These are phyloP conservation scores for Trematomus bernacchii DNA, from an alignment of 2,797 vertebrate species.

Conservation along the genomic window DNA sequence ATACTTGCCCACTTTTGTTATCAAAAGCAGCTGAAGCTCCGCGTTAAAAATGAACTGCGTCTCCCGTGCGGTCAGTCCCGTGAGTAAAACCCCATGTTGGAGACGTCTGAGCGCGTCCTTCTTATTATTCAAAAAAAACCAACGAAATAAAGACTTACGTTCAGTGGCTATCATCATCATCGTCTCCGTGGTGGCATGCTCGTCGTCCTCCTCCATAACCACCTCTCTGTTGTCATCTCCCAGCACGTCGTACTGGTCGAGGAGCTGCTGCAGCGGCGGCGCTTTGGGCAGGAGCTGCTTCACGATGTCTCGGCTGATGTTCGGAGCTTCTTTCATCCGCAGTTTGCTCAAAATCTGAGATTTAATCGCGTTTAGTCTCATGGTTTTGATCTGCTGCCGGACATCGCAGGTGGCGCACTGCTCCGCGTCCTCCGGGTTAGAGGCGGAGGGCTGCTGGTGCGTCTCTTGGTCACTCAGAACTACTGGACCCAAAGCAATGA, in stretches of 20 bases:
- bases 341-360: slow-evolving; percentile 98
- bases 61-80: slow-evolving; percentile 6
- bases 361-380: slow-evolving; percentile 97
- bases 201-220: slow-evolving; percentile 94
- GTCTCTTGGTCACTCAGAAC: slow-evolving; percentile 88
- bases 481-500: slow-evolving; percentile 88
- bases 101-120: neutral
- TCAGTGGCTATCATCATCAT: slow-evolving; percentile 96
- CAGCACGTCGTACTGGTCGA: slow-evolving; percentile 98
- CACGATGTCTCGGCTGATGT: slow-evolving; percentile 96
- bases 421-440: slow-evolving; percentile 84
- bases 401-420: slow-evolving; percentile 94
- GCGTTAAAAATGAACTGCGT: neutral
- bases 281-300: slow-evolving; percentile 96
- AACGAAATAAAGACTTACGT: slow-evolving; percentile 86
- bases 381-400: slow-evolving; percentile 95
- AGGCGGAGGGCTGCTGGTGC: slow-evolving; percentile 80
- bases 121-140: neutral
- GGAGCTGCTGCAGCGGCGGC: slow-evolving; percentile 96
- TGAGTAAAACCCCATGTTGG: slow-evolving; percentile 44
- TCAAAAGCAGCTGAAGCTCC: neutral
- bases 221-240: slow-evolving; percentile 94
- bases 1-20: neutral
- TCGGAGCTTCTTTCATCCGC: slow-evolving; percentile 96
- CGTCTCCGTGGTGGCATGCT: slow-evolving; percentile 95